Percentiles rank a stretch among this genome's conserved stretches.
Conservation (phyloP, 1,140 invertebrate species). For the Drosophila malerkotliana region DNA sequence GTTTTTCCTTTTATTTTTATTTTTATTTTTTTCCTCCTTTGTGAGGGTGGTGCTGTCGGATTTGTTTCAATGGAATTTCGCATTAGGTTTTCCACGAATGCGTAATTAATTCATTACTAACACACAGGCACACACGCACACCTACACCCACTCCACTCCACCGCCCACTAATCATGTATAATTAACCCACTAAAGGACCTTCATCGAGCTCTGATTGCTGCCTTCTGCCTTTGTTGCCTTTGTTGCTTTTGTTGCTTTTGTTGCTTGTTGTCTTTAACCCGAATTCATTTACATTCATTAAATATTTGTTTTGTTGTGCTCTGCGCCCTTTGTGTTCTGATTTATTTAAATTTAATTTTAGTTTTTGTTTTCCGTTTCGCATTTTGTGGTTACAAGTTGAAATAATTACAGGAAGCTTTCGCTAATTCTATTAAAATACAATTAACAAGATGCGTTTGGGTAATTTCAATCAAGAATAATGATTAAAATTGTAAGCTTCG, state of each 20-base stretch:
- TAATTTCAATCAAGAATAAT: no score
- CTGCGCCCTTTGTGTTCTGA: conserved; percentile 2
- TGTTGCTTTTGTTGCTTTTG: conserved; percentile 1
- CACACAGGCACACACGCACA: conserved; percentile 1
- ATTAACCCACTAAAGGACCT: conserved; percentile 39
- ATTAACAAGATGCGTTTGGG: no score
- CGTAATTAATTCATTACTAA: conserved; percentile 40
- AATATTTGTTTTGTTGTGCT: conserved; percentile 6
- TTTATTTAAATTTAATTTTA: conserved; percentile 3
- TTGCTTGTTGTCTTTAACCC: conserved; percentile 35
- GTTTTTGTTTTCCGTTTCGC: conserved; percentile 3
- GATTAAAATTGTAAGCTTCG: no score
- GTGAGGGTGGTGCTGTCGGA: not conserved
- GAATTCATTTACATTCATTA: conserved; percentile 41
- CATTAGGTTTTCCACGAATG: conserved; percentile 21
- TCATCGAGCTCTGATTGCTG: conserved; percentile 39
- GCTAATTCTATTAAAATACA: no score
- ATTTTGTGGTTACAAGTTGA: conserved; percentile 3
- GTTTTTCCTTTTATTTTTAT: not conserved
- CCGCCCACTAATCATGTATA: conserved; percentile 20
- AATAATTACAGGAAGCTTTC: no score
- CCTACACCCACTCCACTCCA: not conserved
- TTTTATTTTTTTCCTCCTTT: not conserved
- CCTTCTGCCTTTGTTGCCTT: conserved; percentile 15
- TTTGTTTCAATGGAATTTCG: conserved; percentile 7